Conservation (phyloP, 2,113 vertebrate species). For the Pygoscelis antarcticus region DNA sequence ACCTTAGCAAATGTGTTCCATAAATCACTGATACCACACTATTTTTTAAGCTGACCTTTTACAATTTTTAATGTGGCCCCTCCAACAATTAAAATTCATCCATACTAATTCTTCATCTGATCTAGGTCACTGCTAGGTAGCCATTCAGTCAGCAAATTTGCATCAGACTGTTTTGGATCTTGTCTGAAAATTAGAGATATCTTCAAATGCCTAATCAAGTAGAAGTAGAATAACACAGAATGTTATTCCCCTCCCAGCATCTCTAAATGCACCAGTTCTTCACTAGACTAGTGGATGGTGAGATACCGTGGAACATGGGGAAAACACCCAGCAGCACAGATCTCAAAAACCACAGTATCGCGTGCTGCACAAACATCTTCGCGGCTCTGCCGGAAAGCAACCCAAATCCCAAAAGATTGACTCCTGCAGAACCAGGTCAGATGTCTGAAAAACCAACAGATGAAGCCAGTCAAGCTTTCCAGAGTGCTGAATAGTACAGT, state of each 20-base stretch:
- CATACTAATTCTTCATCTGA: background rate
- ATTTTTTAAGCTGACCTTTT: background rate
- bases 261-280: background rate
- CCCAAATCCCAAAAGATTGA: background rate
- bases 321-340: background rate
- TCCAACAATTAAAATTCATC: background rate
- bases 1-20: background rate
- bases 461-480: background rate
- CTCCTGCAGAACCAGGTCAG: background rate
- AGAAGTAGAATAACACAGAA: background rate
- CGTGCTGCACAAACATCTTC: background rate
- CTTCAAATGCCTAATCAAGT: background rate
- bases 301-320: background rate
- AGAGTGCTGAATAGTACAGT: background rate
- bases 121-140: background rate
- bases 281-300: background rate
- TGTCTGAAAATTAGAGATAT: background rate
- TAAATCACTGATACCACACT: background rate
- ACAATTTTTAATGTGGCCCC: background rate
- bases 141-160: background rate
- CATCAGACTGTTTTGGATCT: background rate
- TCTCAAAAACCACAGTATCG: rapidly evolving
- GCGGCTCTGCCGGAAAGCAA: background rate
- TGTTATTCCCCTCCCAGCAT: background rate
- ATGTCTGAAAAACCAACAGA: background rate